Base-by-base conservation (phyloP, 2,113 vertebrate species). In the Labeo rohita region DNA sequence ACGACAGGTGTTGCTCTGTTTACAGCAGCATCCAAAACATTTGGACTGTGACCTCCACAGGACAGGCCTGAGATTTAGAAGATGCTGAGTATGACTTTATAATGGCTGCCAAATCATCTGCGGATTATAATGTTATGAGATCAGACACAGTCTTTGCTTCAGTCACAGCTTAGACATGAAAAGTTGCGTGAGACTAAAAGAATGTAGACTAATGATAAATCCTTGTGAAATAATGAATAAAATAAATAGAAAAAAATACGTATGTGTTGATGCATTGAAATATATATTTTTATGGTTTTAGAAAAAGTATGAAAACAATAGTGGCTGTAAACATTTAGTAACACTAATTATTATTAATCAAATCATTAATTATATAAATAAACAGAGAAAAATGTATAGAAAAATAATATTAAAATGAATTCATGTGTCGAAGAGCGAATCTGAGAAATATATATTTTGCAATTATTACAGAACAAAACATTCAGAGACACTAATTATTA, bases 21-120 rank as follows among this genome's bases (percentile, higher is more conserved):
- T 80, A 86, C 80, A 74, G 47, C 88, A 87, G 89, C 76, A 92
- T 91, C 88, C 89, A 73, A 91, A 89, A 84, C 90, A 94, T 93
- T 94, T 89, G 89, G 83, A 79, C 88, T 89, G 83, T 93, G 92
- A 92, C 92, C 92, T 93, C 90, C 80, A 92, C 59, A 73, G 88
- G 85, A 90, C 89, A 90, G 13, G 87, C 91, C 86, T 84, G 83
- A 91, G 92, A 90, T 93, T 93, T 91, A 90, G 89, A 89, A 86
- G 92, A 93, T 93, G 91, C 92, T 91, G 90, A 93, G 91, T 90
- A 92, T 92, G 92, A 91, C 90, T 92, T 93, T 93, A 93, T 93
- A 92, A 93, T 91, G 91, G 90, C 87, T 92, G 92, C 93, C 93
- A 93, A 93, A 92, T 92, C 89, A 89, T 88, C 90, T 87, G 84